phyloP scores from a whole-genome alignment of 2,113 vertebrate genomes.

The Channa argus region DNA sequence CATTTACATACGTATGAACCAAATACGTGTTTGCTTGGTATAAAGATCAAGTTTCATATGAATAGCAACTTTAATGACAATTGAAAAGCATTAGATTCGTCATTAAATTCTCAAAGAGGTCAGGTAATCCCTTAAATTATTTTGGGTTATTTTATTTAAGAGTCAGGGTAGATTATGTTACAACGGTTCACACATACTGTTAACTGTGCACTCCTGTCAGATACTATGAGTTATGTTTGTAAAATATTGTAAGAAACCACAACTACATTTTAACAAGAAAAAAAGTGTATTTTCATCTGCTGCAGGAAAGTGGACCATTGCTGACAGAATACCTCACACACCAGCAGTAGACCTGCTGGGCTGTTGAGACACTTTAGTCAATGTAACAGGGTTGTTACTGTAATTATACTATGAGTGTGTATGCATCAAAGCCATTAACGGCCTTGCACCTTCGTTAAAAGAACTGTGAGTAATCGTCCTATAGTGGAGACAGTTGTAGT shows the following conservation, averaged over 20 bases:
- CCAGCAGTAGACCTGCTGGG: neutral
- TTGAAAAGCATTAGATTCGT: too few species aligned
- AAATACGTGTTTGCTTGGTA: too few species aligned
- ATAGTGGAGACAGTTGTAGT: conserved; percentile 23
- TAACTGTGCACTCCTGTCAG: neutral
- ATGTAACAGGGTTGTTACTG: neutral
- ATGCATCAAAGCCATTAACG: conserved; percentile 3
- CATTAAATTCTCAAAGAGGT: too few species aligned
- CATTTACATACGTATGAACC: too few species aligned
- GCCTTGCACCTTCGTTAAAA: conserved; percentile 29
- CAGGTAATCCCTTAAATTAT: too few species aligned
- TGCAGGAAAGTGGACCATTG: neutral
- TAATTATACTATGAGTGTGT: neutral
- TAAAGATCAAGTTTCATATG: too few species aligned
- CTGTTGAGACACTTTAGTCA: neutral
- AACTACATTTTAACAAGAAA: neutral
- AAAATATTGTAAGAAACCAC: neutral
- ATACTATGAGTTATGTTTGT: too few species aligned
- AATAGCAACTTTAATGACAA: too few species aligned
- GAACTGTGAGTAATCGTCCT: conserved; percentile 43
- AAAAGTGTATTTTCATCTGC: neutral
- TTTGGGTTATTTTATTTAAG: too few species aligned
- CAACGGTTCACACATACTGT: too few species aligned
- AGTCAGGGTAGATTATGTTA: too few species aligned
- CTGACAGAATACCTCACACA: neutral